These are phyloP conservation scores for Epirrhoe tristata DNA, from an alignment of 2,888 invertebrate species.

Conservation along the genomic window DNA sequence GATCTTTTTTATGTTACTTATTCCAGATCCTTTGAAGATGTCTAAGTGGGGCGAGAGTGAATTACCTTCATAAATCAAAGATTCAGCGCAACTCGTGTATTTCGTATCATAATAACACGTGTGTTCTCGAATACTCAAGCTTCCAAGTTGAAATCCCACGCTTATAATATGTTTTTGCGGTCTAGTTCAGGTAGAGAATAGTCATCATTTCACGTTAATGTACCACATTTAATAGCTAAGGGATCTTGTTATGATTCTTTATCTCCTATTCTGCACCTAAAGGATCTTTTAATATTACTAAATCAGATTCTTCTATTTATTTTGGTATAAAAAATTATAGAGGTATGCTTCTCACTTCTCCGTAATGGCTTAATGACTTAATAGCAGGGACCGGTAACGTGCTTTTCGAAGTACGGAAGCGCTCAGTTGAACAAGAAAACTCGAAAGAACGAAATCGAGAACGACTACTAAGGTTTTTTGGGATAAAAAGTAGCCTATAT, in stretches of 20 bases:
- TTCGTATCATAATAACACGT: background rate
- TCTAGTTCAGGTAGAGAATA: conserved; percentile 6
- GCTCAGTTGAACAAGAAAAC: too few relatives aligned
- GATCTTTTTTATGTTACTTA: too few relatives aligned
- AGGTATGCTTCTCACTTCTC: too few relatives aligned
- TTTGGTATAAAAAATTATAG: too few relatives aligned
- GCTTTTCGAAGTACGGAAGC: too few relatives aligned
- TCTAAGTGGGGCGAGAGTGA: too few relatives aligned
- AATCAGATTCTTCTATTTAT: background rate
- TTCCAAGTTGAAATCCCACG: conserved; percentile 11
- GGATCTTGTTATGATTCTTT: background rate
- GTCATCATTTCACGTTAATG: conserved; percentile 22
- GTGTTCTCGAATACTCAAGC: background rate
- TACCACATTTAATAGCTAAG: conserved; percentile 11
- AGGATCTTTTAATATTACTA: background rate
- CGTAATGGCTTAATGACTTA: too few relatives aligned
- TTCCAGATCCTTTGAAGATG: too few relatives aligned
- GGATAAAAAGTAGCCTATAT: too few relatives aligned
- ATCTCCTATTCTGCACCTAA: background rate
- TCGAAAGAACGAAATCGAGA: too few relatives aligned
- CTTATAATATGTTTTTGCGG: conserved; percentile 21
- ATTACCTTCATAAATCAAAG: background rate
- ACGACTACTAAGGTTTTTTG: too few relatives aligned
- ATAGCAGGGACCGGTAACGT: too few relatives aligned
- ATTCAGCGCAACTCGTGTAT: background rate